These are phyloP conservation scores for Dallia pectoralis DNA, from an alignment of 2,797 vertebrate species.

Conservation along the genomic window DNA sequence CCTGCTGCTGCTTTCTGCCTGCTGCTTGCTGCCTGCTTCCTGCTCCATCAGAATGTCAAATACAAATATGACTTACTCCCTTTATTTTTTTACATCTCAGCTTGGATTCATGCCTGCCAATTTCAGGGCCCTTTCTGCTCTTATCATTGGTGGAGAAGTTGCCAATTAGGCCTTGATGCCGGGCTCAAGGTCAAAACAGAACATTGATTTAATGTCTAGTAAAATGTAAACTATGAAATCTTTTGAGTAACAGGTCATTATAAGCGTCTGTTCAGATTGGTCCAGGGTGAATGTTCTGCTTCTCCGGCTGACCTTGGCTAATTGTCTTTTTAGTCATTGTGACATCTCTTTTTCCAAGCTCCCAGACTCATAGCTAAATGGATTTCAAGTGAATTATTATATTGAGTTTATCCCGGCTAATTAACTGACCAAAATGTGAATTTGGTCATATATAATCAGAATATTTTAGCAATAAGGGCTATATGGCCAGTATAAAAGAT, in stretches of 20 bases:
- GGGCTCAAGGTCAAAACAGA: background rate
- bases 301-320: background rate
- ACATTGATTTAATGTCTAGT: background rate
- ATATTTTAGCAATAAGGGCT: too few species aligned
- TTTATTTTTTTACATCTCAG: background rate
- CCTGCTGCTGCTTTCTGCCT: too few species aligned
- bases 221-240: background rate
- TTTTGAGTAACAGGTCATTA: background rate
- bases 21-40: background rate
- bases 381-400: background rate
- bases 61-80: background rate
- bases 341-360: background rate
- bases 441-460: background rate
- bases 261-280: background rate
- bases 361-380: background rate
- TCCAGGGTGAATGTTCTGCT: background rate
- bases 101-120: background rate
- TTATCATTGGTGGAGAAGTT: background rate
- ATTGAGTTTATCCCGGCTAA: background rate
- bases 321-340: conserved; percentile 3
- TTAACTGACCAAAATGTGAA: background rate
- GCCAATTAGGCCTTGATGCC: background rate
- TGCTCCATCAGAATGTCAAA: background rate
- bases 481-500: too few species aligned
- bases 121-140: background rate